Conservation (phyloP, 2,113 vertebrate species). For the Blennius ocellaris region DNA sequence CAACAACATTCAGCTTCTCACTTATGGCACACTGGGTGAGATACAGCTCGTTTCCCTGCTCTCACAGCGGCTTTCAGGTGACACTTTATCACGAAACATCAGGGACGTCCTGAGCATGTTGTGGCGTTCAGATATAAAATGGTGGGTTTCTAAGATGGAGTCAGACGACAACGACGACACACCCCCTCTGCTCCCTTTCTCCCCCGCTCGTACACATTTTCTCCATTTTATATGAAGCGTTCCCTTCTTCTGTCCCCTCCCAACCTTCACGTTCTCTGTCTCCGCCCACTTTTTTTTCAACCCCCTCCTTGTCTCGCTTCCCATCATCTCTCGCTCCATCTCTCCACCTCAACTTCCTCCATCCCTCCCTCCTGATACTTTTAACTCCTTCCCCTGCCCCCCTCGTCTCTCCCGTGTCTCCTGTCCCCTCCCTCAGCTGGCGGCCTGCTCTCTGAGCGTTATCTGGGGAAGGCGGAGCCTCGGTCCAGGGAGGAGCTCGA, state of each 20-base stretch:
- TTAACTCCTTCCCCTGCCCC: neutral
- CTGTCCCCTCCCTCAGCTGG: conserved; percentile 43
- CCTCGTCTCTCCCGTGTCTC: neutral
- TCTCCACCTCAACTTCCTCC: no score
- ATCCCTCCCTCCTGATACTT: neutral
- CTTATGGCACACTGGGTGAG: conserved; percentile 71
- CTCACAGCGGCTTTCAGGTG: neutral
- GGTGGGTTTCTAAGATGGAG: conserved; percentile 68
- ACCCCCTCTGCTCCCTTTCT: conserved; percentile 4
- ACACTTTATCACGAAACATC: no score
- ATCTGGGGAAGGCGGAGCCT: conserved; percentile 53
- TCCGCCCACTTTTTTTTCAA: no score
- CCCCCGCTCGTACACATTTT: neutral
- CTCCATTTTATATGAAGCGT: neutral
- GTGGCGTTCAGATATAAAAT: conserved; percentile 40
- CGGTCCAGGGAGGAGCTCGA: conserved; percentile 45
- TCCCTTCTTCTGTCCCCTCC: neutral
- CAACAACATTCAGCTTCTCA: conserved; percentile 65
- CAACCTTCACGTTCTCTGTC: no score
- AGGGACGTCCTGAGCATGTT: neutral
- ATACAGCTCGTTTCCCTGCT: neutral
- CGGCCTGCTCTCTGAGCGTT: conserved; percentile 56
- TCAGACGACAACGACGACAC: conserved; percentile 19
- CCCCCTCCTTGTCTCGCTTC: neutral
- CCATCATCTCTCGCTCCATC: neutral